Evolutionary conservation across 2,113 vertebrate genomes (phyloP).

Genomic region (Anas platyrhynchos): DNA sequence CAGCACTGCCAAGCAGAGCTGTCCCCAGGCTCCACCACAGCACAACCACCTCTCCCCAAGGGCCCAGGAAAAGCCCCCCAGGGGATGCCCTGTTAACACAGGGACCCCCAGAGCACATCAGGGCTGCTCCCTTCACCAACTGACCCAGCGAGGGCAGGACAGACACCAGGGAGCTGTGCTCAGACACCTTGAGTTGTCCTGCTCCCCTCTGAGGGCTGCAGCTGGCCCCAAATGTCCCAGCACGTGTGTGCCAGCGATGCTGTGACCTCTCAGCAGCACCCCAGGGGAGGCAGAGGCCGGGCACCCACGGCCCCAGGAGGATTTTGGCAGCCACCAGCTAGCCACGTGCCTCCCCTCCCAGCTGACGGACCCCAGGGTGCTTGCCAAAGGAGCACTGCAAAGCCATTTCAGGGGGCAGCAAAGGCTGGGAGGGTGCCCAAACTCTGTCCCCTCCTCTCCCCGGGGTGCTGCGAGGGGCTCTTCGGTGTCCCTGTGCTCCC

Average conservation of each 20-base stretch:
- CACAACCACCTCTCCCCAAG: not conserved
- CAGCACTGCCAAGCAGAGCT: not conserved
- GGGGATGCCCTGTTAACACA: not conserved
- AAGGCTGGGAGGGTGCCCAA: not conserved
- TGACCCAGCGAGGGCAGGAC: not conserved
- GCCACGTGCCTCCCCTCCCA: not conserved
- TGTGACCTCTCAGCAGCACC: not conserved
- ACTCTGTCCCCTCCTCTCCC: not conserved
- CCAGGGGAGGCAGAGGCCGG: not conserved
- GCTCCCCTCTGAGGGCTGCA: not conserved
- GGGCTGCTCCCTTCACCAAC: not conserved
- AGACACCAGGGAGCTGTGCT: not conserved
- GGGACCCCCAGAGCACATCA: rapidly evolving
- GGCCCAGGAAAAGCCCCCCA: not conserved
- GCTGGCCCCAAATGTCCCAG: not conserved
- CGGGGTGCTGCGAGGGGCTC: rapidly evolving
- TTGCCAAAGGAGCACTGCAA: rapidly evolving
- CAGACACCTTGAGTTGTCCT: not conserved
- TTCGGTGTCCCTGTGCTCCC: rapidly evolving
- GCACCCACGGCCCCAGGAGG: not conserved
- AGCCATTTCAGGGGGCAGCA: rapidly evolving
- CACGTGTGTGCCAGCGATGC: rapidly evolving
- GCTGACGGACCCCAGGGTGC: rapidly evolving
- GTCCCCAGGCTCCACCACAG: not conserved
- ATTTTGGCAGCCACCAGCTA: not conserved